Conservation (phyloP, 2,797 vertebrate species). For the Chelonia mydas region DNA sequence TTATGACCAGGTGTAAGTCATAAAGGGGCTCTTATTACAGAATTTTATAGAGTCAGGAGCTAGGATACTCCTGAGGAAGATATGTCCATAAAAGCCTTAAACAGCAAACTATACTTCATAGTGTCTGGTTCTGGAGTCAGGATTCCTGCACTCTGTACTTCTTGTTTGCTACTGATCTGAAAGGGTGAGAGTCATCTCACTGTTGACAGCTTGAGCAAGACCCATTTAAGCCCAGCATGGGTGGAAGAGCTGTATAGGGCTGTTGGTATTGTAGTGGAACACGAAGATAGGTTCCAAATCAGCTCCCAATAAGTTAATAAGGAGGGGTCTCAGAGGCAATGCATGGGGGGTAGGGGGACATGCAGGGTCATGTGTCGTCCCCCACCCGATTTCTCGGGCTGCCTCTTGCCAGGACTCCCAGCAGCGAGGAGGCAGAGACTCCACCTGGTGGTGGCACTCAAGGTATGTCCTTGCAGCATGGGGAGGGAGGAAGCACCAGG, state of each 20-base stretch:
- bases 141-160: not conserved
- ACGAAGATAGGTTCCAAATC: not conserved
- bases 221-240: not conserved
- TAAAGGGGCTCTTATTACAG: conserved; percentile 79
- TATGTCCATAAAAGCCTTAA: conserved; percentile 62
- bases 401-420: no score
- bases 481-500: no score
- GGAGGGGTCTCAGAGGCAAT: not conserved
- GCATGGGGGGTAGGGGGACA: no score
- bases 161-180: not conserved
- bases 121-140: not conserved
- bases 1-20: conserved; percentile 78
- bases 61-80: conserved; percentile 47
- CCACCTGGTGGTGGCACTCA: no score
- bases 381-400: no score
- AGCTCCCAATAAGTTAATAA: not conserved
- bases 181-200: not conserved
- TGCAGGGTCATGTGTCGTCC: no score
- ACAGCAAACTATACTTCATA: conserved; percentile 26
- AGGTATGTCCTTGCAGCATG: no score
- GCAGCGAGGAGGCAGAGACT: no score
- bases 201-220: not conserved
- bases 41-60: conserved; percentile 74
- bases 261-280: not conserved
- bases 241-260: not conserved